Percentiles rank a stretch among this genome's conserved stretches.
phyloP scores from a whole-genome alignment of 2,113 vertebrate species.

The Cinclus mexicanus region DNA sequence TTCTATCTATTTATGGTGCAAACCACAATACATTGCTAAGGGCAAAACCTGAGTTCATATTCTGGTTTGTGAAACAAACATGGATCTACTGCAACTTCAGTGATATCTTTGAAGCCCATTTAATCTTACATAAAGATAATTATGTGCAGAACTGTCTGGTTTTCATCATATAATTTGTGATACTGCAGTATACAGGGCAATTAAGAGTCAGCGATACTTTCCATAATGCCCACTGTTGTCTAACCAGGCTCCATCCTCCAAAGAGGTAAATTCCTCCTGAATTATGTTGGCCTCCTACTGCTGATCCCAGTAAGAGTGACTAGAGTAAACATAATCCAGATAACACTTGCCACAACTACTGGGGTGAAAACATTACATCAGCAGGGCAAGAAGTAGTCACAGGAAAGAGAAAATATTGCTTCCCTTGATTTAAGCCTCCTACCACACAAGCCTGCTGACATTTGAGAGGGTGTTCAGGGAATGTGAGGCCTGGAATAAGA shows the following conservation, averaged over 20 bases:
- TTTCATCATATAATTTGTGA: neutral
- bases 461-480: conserved; percentile 23
- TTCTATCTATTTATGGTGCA: neutral
- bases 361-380: neutral
- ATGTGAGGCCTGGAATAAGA: neutral
- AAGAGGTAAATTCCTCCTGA: neutral
- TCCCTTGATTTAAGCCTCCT: conserved; percentile 1
- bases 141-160: neutral
- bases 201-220: neutral
- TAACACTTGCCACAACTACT: neutral
- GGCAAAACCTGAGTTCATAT: neutral
- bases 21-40: neutral
- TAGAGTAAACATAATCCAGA: neutral
- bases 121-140: neutral
- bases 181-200: neutral
- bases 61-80: neutral
- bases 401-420: neutral
- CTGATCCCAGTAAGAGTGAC: neutral
- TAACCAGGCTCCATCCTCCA: neutral
- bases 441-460: neutral
- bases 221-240: neutral
- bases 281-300: neutral
- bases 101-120: neutral
- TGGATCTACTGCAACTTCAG: neutral
- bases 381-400: neutral